Conservation (phyloP, 2,888 invertebrate genomes). For the Drosophila neonasuta region DNA sequence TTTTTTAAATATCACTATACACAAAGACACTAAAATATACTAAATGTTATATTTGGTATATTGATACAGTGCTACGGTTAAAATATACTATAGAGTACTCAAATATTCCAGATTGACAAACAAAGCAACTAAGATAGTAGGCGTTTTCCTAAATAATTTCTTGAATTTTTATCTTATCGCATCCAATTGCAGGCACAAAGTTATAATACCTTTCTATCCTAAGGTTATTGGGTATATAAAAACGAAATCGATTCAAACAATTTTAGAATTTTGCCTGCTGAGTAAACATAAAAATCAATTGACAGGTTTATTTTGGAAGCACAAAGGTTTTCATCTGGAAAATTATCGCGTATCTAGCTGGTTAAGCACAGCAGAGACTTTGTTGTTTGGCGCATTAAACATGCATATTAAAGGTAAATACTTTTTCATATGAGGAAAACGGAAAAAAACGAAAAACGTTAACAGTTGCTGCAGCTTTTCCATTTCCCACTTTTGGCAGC, state of each 20-base stretch:
- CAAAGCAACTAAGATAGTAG: no score
- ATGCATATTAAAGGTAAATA: constrained; percentile 26
- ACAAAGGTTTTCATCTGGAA: constrained; percentile 26
- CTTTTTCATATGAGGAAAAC: constrained; percentile 8
- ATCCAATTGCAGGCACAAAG: no score
- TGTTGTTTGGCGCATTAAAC: constrained; percentile 31
- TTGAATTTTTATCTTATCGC: no score
- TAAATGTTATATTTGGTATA: no score
- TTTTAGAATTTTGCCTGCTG: constrained; percentile 9
- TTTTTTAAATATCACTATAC: no score
- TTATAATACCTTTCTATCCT: no score
- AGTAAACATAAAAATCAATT: constrained; percentile 11
- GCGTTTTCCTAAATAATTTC: no score
- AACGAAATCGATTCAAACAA: constrained; percentile 3
- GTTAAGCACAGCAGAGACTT: constrained; percentile 5
- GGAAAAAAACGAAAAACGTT: neutral
- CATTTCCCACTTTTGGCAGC: constrained; percentile 37
- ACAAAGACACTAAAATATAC: no score
- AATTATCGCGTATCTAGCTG: constrained; percentile 13
- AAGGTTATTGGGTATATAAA: neutral
- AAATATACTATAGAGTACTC: no score
- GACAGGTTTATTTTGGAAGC: constrained; percentile 17
- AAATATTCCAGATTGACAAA: no score
- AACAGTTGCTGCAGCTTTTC: constrained; percentile 48
- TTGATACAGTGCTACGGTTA: no score